Conservation (phyloP, 1,140 invertebrate species). For the Heliothis virescens region DNA sequence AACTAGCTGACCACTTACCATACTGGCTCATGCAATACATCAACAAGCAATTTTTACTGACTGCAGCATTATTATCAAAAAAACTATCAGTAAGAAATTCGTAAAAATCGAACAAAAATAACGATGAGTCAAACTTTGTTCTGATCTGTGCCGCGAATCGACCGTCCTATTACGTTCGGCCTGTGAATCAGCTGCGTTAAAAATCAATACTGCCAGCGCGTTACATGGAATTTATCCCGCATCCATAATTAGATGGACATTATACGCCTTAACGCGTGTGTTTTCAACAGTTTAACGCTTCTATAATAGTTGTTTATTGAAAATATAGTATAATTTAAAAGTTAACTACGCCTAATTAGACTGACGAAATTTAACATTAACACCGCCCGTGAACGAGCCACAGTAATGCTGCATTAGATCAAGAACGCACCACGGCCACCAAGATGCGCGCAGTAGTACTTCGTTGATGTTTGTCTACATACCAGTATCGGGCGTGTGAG, state of each 20-base stretch:
- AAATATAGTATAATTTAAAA: slow-evolving; percentile 61
- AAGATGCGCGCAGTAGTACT: slow-evolving; percentile 84
- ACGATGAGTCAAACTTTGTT: slow-evolving; percentile 69
- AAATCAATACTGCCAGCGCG: slow-evolving; percentile 78
- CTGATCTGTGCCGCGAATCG: slow-evolving; percentile 74
- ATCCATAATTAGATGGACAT: slow-evolving; percentile 6
- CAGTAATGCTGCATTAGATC: slow-evolving; percentile 69
- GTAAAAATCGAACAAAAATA: slow-evolving; percentile 69
- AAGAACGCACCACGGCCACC: slow-evolving; percentile 73
- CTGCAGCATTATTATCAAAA: slow-evolving; percentile 19
- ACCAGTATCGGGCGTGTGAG: slow-evolving; percentile 84
- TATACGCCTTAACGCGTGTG: slow-evolving; percentile 4
- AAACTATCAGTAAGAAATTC: slow-evolving; percentile 44
- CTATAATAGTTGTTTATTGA: slow-evolving; percentile 41
- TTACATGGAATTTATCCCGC: slow-evolving; percentile 46
- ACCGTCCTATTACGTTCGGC: slow-evolving; percentile 39
- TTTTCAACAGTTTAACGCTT: slow-evolving; percentile 16
- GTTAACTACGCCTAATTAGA: slow-evolving; percentile 58
- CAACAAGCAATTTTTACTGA: slow-evolving; percentile 29
- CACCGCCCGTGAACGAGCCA: slow-evolving; percentile 70
- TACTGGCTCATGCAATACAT: slow-evolving; percentile 23
- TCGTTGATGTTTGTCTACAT: slow-evolving; percentile 85
- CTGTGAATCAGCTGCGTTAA: slow-evolving; percentile 75
- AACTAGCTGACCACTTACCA: slow-evolving; percentile 24
- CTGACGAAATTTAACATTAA: slow-evolving; percentile 74